Base-by-base conservation (phyloP, 2,113 vertebrate species). In the Alces alces region DNA sequence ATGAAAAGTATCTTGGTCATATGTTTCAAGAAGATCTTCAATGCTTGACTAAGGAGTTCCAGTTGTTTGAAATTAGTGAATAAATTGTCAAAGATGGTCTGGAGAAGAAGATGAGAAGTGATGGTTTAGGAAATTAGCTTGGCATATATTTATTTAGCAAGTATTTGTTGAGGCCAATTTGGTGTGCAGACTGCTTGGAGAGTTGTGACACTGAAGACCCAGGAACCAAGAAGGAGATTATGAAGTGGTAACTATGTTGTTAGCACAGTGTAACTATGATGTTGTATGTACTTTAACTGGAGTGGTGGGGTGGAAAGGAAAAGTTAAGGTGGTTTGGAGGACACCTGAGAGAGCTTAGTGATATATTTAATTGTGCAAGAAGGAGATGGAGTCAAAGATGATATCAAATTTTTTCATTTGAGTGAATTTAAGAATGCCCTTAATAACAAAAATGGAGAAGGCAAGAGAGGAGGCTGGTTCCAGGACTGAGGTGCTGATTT, bases 351-450 rank as follows among this genome's bases (percentile, higher is more conserved):
- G 33, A 92, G 33, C 14, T 84, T 86, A 52, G 87, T 52, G 47
- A 66, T 79, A 80, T n/a, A 88, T 73, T 88, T 79, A 86, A 89
- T 95, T 91, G 52, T 57, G 43, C 2, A 55, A 86, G 43, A 85
- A 78, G 52, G 78, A 89, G 55, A 52, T 79, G n/a, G 14, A 91
- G 47, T 88, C 45, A 95, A 66, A 94, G 70, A 52, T 60, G 52
- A 86, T 61, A 36, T 50, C 54, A 92, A 45, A 64, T 61, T 78
- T 97, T 79, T 88, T n/a, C 85, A 90, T 92, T 30, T 95, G 66
- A 90, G 23, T 64, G 36, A 85, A 86, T 94, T 54, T 87, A 54
- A 82, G 30, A 82, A 23, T 0, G 54, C 6, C 58, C 57, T 90
- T 93, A 70, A 95, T 82, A 58, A 33, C 17, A 95, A 89, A 96